Percentiles rank a stretch among this genome's conserved stretches.
Conservation (phyloP, 1,140 invertebrate genomes). For the Globodera ellingtonae region DNA sequence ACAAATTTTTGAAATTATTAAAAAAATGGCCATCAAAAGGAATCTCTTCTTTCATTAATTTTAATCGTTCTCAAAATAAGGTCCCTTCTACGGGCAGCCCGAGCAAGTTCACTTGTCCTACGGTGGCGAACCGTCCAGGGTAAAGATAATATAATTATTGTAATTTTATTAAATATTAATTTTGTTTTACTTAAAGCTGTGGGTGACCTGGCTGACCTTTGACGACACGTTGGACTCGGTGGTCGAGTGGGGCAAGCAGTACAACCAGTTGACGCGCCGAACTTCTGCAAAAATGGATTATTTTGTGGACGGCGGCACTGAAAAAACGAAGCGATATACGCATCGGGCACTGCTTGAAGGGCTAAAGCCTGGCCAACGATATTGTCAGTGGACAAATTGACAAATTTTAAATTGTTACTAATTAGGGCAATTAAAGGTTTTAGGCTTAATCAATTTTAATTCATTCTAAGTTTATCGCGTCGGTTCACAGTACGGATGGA, state of each 20-base stretch:
- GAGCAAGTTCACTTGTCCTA: constrained; percentile 51
- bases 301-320: constrained; percentile 41
- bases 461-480: constrained; percentile 55
- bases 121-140: constrained; percentile 28
- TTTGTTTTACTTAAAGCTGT: neutral
- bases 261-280: constrained; percentile 16
- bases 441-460: too few species aligned
- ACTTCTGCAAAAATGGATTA: constrained; percentile 33
- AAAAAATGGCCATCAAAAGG: too few species aligned
- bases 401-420: neutral
- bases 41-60: too few species aligned
- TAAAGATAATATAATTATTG: neutral
- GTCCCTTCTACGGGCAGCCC: constrained; percentile 42
- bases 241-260: constrained; percentile 38
- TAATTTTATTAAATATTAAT: too few species aligned
- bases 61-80: neutral
- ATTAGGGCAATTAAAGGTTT: neutral
- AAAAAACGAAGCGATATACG: constrained; percentile 37
- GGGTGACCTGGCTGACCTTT: constrained; percentile 53
- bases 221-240: constrained; percentile 44
- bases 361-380: constrained; percentile 42
- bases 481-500: constrained; percentile 65
- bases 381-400: constrained; percentile 23
- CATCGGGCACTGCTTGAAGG: constrained; percentile 42
- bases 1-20: too few species aligned